Conservation (phyloP, 2,113 vertebrate species). For the Prochilodus magdalenae region DNA sequence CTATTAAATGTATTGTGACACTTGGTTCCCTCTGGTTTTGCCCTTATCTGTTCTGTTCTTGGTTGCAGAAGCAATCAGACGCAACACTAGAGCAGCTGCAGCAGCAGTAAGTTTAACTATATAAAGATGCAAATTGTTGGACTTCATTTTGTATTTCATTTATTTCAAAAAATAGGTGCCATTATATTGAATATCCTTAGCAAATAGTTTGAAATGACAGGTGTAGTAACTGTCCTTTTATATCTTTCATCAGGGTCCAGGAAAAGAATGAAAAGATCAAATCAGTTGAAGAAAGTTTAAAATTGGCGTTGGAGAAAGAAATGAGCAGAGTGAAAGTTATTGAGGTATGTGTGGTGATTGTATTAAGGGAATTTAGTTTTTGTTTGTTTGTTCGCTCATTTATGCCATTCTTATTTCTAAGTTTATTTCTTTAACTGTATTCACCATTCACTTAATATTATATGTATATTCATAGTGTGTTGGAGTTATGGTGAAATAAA, state of each 20-base stretch:
- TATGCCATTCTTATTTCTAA: neutral
- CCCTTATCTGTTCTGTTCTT: neutral
- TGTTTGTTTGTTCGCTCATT: no score
- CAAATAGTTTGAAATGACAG: neutral
- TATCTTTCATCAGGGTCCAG: conserved; percentile 76
- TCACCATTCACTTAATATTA: neutral
- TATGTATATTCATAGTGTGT: no score
- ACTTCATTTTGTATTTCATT: no score
- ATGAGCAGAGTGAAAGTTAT: conserved; percentile 69
- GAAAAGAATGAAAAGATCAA: conserved; percentile 88
- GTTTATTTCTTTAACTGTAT: neutral
- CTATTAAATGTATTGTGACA: neutral
- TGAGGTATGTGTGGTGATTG: conserved; percentile 60
- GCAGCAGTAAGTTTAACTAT: conserved; percentile 83
- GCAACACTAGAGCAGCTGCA: conserved; percentile 86
- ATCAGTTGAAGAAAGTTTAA: conserved; percentile 84
- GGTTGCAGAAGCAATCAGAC: conserved; percentile 82
- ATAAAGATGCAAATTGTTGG: neutral
- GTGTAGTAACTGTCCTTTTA: neutral
- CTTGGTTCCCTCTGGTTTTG: neutral
- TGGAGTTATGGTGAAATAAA: no score
- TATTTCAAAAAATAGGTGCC: no score
- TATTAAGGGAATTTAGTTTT: no score
- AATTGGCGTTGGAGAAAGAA: conserved; percentile 81
- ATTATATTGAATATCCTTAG: neutral